Evolutionary conservation across 2,888 invertebrate genomes (phyloP), one percentile per base, ranked within the genome.

Genomic region (Auanema freiburgensis): DNA sequence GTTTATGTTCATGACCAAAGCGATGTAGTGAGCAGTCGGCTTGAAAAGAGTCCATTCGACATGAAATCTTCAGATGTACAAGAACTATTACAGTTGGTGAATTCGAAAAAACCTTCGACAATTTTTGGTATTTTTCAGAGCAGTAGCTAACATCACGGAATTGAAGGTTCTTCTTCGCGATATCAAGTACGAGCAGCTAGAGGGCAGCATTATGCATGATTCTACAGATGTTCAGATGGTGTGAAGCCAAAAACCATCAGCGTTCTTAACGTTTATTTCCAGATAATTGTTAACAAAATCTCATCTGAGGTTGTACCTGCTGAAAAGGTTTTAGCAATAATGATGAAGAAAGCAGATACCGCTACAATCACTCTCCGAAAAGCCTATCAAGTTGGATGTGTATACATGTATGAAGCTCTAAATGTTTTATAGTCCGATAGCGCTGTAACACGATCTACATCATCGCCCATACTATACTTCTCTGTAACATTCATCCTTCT

Each of bases 71-170:
- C 46, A 24, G 62, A 62, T 23, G 25, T 62, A 10, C 40, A 40
- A 41, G 56, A 50, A 11, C 12, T 62, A 1, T 57, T 51, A 16
- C 50, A 57, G 62, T 60, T 3, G 10, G 46, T 10, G 10, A 21
- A 46, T 3, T 46, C 46, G 46, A 46, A 5, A 5, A 21, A 43
- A 43, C 12, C 43, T 11, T 12, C 43, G 14, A 43, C 43, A 11
- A 14, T 11, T 11, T 43, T 14, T 14, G 11, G 43, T 10, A 6
- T 10, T 18, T 55, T 60, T 43, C n/a, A 56, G 60, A 46, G 12
- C 62, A 1, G 51, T 62, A 1, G 24, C 62, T 2, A 56, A 62
- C 21, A 25, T 57, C 16, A 62, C 62, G 4, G 62, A 56, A 14
- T 57, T 57, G 6, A 25, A 50, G 14, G 62, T 50, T 12, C 41